Evolutionary conservation across 92 coral and sea anemone genomes (phyloP).

Genomic region (Palythoa grandiflora): DNA sequence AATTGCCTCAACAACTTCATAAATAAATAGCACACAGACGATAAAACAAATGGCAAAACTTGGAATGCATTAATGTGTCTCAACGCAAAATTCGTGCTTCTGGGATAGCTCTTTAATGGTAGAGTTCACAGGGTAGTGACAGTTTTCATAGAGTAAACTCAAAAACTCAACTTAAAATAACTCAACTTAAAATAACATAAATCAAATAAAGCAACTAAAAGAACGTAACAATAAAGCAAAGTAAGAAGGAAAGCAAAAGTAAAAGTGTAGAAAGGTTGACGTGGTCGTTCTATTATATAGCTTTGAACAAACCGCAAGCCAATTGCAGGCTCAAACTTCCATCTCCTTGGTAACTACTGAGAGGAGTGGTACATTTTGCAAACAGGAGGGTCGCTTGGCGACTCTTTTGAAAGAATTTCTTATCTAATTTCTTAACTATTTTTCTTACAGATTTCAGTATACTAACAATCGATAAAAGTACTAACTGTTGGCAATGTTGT

Average conservation of each 20-base stretch:
- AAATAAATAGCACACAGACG: neutral
- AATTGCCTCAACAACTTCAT: neutral
- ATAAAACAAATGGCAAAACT: slow-evolving; percentile 10
- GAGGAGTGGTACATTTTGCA: neutral
- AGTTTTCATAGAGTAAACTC: neutral
- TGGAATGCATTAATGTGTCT: slow-evolving; percentile 12
- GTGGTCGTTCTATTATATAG: no score
- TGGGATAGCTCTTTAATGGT: no score
- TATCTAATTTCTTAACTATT: slow-evolving; percentile 27
- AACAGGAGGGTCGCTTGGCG: neutral
- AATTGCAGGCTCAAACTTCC: neutral
- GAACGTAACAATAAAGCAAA: no score
- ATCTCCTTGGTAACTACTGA: neutral
- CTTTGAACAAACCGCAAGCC: no score
- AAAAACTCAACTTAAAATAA: no score
- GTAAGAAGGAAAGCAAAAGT: no score
- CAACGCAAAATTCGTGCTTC: no score
- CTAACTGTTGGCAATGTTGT: slow-evolving; percentile 27
- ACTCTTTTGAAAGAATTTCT: slow-evolving; percentile 30
- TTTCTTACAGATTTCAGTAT: slow-evolving; percentile 30
- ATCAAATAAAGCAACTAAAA: neutral
- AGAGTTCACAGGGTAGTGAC: neutral
- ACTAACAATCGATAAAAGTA: slow-evolving; percentile 33
- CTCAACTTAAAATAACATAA: neutral
- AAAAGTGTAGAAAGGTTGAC: no score